Base-by-base conservation (phyloP, 2,888 invertebrate species). In the Agrochola lota region DNA sequence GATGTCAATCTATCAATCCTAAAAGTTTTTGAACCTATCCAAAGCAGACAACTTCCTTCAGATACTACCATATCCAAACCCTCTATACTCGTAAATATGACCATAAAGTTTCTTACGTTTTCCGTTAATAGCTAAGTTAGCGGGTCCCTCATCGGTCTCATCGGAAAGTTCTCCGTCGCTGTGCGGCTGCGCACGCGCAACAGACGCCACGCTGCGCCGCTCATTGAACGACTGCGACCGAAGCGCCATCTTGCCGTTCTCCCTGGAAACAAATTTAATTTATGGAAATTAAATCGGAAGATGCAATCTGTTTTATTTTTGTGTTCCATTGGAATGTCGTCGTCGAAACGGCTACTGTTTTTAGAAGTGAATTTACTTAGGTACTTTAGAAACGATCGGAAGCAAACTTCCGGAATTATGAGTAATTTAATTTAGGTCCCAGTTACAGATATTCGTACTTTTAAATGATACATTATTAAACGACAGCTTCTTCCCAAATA, bases 161-260 rank as follows among this genome's bases (percentile, higher is more conserved):
- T 96, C 96, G 1, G 96, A 95, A 0, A 96, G 91, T 76, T 97
- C 97, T 2, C 97, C 96, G 79, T 96, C 97, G 89, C 97, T 97
- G 92, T 96, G 96, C 30, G 96, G 96, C 91, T 96, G 96, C 86
- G 95, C 93, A 57, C 95, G 95, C 91, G 95, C 92, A 60, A 94
- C 89, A 4, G 94, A 91, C 57, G 94, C 90, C 74, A 90, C 95
- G 86, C 87, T 87, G 49, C 96, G 95, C 20, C 95, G 92, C 91
- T 97, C 97, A 91, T 97, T 97, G 91, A 97, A 97, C 79, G 97
- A 97, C 89, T 97, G 96, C 78, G 97, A 97, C 2, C 97, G 94
- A 9, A 96, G 91, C 91, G 97, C 96, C 95, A 96, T 96, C 92
- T 96, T 97, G 83, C 96, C 95, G 74, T 93, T 95, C 83, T 97